These are phyloP conservation scores for Connochaetes taurinus DNA, from an alignment of 2,113 vertebrate genomes.

Conservation along the genomic window DNA sequence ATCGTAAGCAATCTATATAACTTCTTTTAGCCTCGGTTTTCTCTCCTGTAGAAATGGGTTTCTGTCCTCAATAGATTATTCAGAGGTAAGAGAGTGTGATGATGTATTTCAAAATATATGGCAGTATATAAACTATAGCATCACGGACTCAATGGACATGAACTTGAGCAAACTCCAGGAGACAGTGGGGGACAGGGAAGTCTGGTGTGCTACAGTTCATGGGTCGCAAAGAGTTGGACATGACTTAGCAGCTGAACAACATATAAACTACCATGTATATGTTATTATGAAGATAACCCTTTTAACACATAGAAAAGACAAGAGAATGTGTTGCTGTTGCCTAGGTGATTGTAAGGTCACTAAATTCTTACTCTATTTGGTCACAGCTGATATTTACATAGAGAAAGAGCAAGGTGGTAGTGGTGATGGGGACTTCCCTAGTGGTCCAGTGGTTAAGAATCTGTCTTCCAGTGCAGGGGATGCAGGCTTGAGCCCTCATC, in stretches of 20 bases:
- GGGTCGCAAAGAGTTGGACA: background rate
- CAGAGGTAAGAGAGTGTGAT: background rate
- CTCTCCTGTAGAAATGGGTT: background rate
- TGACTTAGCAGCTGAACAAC: background rate
- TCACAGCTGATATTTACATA: constrained; percentile 31
- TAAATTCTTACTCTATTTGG: constrained; percentile 23
- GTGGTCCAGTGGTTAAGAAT: background rate
- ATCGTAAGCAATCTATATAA: background rate
- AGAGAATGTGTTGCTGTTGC: background rate
- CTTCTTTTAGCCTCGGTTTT: background rate
- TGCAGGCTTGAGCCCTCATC: background rate
- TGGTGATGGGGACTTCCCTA: background rate
- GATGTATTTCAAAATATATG: background rate
- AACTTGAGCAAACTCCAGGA: background rate
- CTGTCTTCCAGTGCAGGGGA: background rate
- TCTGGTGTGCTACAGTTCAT: background rate
- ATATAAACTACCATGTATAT: background rate
- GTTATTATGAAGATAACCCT: background rate
- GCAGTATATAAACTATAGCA: background rate
- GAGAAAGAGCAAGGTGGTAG: constrained; percentile 61
- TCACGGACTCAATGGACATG: background rate
- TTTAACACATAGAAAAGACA: background rate
- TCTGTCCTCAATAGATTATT: background rate
- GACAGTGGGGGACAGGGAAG: background rate
- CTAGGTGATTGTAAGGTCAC: background rate